A percentile compares a stretch with the other conserved stretches of the same genome.
These are phyloP conservation scores for Stictocephala bisonia DNA, from an alignment of 2,888 invertebrate species.

Conservation along the genomic window DNA sequence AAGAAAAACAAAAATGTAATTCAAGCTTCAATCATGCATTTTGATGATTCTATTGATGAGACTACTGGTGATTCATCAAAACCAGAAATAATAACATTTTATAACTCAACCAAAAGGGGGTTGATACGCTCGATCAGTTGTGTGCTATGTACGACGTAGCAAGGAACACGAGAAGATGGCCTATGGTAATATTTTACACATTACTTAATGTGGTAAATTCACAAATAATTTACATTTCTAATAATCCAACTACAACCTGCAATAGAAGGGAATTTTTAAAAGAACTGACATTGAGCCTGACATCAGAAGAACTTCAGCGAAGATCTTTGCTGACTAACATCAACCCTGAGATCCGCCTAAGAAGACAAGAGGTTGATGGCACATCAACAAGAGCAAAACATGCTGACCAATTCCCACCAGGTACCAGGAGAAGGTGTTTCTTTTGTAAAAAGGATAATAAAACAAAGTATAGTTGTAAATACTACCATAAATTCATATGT, in stretches of 20 bases:
- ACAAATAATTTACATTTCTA: conserved; percentile 6
- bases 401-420: too few species aligned
- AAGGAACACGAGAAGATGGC: too few species aligned
- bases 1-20: background rate
- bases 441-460: background rate
- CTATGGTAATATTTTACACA: background rate
- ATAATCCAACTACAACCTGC: conserved; percentile 2
- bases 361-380: conserved; percentile 6
- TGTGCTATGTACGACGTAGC: too few species aligned
- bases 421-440: background rate
- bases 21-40: background rate
- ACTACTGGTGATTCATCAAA: background rate
- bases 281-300: background rate
- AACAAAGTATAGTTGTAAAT: too few species aligned
- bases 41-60: conserved; percentile 3
- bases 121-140: background rate
- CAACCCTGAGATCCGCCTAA: conserved; percentile 3
- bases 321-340: conserved; percentile 6
- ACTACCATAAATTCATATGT: background rate
- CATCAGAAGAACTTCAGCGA: background rate
- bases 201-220: background rate
- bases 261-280: conserved; percentile 1
- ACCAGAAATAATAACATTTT: too few species aligned
- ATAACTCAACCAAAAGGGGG: background rate
- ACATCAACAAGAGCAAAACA: conserved; percentile 2